Evolutionary conservation across 2,113 vertebrate species (phyloP).

Genomic region (Ailurus styani): DNA sequence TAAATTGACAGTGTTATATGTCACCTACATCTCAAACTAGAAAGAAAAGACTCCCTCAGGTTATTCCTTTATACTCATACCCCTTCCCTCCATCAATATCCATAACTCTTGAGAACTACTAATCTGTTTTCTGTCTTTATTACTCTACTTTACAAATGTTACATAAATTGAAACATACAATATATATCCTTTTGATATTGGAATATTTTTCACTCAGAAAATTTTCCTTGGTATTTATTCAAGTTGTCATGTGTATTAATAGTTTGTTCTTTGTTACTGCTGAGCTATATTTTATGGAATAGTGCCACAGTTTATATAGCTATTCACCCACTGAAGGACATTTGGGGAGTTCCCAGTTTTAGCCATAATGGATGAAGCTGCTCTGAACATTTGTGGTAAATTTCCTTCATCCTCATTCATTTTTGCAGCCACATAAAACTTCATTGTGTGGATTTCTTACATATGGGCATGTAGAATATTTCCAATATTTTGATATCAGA

Average conservation of each 20-base stretch:
- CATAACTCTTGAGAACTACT: not conserved
- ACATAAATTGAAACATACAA: not conserved
- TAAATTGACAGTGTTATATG: not conserved
- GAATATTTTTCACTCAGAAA: not conserved
- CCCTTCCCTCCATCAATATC: not conserved
- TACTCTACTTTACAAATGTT: not conserved
- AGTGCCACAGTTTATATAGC: not conserved
- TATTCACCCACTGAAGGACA: not conserved
- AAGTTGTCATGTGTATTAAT: not conserved
- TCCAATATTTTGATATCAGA: not conserved
- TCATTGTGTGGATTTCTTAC: not conserved
- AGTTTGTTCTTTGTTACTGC: not conserved
- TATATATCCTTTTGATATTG: not conserved
- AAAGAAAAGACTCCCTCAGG: not conserved
- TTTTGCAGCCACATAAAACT: not conserved
- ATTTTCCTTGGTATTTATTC: not conserved
- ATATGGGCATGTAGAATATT: not conserved
- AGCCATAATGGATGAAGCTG: not conserved
- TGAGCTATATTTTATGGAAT: not conserved
- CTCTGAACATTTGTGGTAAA: not conserved
- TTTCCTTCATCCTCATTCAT: not conserved
- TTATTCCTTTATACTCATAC: not conserved
- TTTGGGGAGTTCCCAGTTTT: not conserved
- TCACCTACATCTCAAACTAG: not conserved
- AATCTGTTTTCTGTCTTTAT: not conserved